phyloP scores from a whole-genome alignment of 2,113 vertebrate species.

The Oophaga pumilio region DNA sequence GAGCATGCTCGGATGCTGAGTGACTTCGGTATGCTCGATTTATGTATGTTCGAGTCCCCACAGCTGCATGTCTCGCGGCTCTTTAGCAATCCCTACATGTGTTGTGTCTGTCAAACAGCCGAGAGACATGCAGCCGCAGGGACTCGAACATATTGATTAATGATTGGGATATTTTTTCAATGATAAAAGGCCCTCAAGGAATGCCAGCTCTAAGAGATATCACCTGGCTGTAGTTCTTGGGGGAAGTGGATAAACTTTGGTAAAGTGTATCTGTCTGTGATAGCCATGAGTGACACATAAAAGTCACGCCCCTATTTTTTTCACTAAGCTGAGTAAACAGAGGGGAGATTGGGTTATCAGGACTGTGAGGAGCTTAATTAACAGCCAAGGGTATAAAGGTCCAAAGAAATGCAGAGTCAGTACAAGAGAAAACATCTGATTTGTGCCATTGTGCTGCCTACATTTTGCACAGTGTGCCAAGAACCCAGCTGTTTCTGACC shows the following conservation, averaged over 20 bases:
- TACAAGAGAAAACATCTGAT: conserved; percentile 15
- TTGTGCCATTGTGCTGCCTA: conserved; percentile 2
- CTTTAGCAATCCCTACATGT: no score
- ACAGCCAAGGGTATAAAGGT: conserved; percentile 57
- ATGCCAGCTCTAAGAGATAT: background rate
- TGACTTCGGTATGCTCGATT: no score
- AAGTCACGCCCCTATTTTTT: conserved; percentile 32
- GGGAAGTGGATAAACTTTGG: conserved; percentile 7
- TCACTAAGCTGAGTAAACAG: conserved; percentile 43
- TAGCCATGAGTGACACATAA: conserved; percentile 20
- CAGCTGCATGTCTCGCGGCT: no score
- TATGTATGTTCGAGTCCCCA: no score
- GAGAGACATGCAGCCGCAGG: no score
- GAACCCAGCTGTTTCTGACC: background rate
- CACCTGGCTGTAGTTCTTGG: background rate
- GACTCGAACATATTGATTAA: no score
- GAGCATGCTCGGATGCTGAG: no score
- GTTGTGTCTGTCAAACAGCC: no score
- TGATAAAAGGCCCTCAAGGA: background rate
- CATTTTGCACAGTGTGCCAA: background rate
- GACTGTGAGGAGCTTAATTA: conserved; percentile 47
- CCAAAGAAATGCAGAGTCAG: conserved; percentile 48
- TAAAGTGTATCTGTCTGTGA: background rate
- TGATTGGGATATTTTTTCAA: no score
- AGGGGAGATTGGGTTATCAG: conserved; percentile 39